Conservation (phyloP, 2,797 vertebrate species). For the Sebastes minor region DNA sequence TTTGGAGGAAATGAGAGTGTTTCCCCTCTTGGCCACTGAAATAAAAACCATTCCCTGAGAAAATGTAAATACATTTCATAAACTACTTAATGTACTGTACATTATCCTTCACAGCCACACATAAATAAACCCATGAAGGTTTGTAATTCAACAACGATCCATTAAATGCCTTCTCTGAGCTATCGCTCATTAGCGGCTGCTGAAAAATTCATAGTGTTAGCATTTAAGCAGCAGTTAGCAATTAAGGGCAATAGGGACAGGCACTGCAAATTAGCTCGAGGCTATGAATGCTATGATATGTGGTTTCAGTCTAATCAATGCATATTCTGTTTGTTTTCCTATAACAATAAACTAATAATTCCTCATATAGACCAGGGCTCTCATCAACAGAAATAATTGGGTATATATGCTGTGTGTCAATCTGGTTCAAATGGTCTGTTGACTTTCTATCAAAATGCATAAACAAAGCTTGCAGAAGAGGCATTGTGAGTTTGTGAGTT, state of each 20-base stretch:
- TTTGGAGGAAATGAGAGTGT: conserved; percentile 17
- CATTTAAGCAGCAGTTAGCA: conserved; percentile 59
- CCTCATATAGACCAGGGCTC: background rate
- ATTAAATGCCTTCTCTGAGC: conserved; percentile 36
- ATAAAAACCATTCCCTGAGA: conserved; percentile 34
- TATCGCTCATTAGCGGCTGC: conserved; percentile 45
- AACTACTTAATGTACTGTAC: conserved; percentile 6
- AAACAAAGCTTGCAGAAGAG: background rate
- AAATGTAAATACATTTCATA: conserved; percentile 47
- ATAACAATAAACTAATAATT: background rate
- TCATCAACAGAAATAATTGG: background rate
- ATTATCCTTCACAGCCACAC: conserved; percentile 7
- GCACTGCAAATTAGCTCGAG: conserved; percentile 31
- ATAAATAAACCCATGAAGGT: conserved; percentile 42
- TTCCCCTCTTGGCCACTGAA: conserved; percentile 16
- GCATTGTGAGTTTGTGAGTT: background rate
- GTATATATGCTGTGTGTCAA: background rate
- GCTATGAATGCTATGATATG: conserved; percentile 36
- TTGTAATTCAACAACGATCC: conserved; percentile 48
- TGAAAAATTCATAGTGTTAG: conserved; percentile 57
- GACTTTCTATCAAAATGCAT: background rate
- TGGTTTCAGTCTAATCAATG: conserved; percentile 19
- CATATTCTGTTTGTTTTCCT: background rate
- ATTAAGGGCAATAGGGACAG: conserved; percentile 56
- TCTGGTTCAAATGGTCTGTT: background rate